Percentiles rank a stretch among this genome's conserved stretches.
Evolutionary conservation across 64 coral and sea anemone genomes (phyloP).

Genomic region (Montipora sp.): DNA sequence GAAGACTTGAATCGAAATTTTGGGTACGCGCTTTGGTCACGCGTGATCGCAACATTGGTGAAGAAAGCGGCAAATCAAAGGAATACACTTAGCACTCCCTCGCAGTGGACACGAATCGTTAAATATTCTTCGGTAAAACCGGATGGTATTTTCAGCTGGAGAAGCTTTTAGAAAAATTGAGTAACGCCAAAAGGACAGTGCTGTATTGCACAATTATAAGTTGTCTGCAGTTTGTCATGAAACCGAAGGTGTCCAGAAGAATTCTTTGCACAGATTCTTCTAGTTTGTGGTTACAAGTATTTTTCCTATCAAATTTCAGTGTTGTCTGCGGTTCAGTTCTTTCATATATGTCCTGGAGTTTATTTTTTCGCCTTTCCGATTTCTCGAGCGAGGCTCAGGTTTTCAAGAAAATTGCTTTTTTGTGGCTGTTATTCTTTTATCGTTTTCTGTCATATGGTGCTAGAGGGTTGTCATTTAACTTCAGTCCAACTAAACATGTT

Average conservation of each 20-base stretch:
- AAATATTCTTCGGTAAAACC: not conserved
- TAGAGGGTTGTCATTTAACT: not conserved
- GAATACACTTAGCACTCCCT: constrained; percentile 4
- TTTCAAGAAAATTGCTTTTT: not conserved
- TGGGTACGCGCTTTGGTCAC: constrained; percentile 37
- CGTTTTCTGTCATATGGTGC: not conserved
- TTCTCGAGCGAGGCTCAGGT: not conserved
- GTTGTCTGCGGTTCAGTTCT: constrained; percentile 25
- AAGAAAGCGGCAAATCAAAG: constrained; percentile 47
- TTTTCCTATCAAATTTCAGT: constrained; percentile 34
- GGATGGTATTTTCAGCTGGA: not conserved
- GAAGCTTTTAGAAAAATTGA: constrained; percentile 6
- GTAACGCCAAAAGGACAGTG: not conserved
- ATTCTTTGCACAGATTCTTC: constrained; percentile 33
- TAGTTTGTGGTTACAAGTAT: constrained; percentile 38
- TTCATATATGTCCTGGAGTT: constrained; percentile 1
- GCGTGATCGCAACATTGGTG: constrained; percentile 47
- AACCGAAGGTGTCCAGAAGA: not conserved
- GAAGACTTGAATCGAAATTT: constrained; percentile 20
- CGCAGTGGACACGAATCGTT: constrained; percentile 4
- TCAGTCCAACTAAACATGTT: not conserved
- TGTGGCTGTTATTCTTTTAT: not conserved
- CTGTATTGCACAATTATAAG: not conserved
- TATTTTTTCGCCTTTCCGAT: not conserved
- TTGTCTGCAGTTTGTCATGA: constrained; percentile 31